These are phyloP conservation scores for Alaudala cheleensis DNA, from an alignment of 2,113 vertebrate species.

Conservation along the genomic window DNA sequence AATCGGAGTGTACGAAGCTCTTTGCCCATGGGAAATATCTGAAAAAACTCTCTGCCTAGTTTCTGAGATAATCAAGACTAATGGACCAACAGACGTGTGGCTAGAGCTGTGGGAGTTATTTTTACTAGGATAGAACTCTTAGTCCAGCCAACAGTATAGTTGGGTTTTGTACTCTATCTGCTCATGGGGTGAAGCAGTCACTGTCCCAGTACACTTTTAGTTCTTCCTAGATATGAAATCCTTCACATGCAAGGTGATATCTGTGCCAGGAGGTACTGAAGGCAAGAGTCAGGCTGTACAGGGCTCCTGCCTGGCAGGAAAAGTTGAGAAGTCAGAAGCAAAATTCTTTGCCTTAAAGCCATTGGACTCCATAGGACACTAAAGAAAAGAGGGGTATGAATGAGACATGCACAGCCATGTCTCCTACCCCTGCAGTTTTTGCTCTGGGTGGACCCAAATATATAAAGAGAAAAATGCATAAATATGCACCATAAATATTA, in stretches of 20 bases:
- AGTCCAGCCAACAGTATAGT: not conserved
- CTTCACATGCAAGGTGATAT: not conserved
- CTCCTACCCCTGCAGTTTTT: not conserved
- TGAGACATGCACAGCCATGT: rapidly evolving
- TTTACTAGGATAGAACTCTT: not conserved
- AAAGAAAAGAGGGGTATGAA: not conserved
- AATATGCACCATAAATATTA: not conserved
- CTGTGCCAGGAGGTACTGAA: not conserved
- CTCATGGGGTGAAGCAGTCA: rapidly evolving
- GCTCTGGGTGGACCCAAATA: not conserved
- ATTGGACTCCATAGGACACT: rapidly evolving
- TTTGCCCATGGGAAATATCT: not conserved
- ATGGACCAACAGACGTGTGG: not conserved
- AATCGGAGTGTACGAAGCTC: not conserved
- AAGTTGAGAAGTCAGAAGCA: not conserved
- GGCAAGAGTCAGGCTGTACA: not conserved
- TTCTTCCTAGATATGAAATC: not conserved
- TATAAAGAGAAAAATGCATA: not conserved
- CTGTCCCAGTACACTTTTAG: not conserved
- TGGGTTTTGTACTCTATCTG: not conserved
- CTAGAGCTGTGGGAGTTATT: not conserved
- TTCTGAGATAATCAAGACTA: constrained; percentile 28
- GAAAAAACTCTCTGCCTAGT: not conserved
- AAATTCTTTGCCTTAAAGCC: not conserved
- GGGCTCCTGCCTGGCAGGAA: not conserved